phyloP scores from a whole-genome alignment of 1,140 invertebrate species.

The Cyclina sinensis region DNA sequence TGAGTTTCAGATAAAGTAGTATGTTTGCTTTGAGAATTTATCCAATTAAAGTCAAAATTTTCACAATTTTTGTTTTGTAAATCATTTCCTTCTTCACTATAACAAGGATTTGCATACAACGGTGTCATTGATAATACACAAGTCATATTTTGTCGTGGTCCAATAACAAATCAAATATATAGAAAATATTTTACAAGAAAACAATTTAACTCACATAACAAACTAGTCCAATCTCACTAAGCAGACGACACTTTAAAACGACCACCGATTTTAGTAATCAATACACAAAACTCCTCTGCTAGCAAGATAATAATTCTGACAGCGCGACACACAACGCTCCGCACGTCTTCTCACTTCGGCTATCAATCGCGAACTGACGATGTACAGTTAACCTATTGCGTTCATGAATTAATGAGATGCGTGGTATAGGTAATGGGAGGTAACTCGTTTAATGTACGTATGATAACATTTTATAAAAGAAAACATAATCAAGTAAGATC shows the following conservation, averaged over 20 bases:
- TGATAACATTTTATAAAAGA: too few species aligned
- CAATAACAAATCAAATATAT: neutral
- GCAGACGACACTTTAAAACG: neutral
- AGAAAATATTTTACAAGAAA: neutral
- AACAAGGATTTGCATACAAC: constrained; percentile 8
- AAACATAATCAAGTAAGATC: too few species aligned
- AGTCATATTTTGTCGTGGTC: neutral
- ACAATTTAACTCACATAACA: constrained; percentile 13
- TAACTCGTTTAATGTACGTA: constrained; percentile 7
- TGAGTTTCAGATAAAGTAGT: neutral
- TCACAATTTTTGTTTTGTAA: constrained; percentile 21
- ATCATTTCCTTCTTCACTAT: neutral
- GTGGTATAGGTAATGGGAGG: neutral
- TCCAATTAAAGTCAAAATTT: constrained; percentile 31
- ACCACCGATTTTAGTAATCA: neutral
- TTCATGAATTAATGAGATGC: constrained; percentile 16
- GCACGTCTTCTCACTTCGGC: constrained; percentile 1
- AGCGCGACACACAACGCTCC: neutral
- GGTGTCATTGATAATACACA: constrained; percentile 7
- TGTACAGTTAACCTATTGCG: neutral
- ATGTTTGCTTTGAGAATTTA: neutral
- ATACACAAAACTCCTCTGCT: neutral
- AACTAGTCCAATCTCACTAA: neutral
- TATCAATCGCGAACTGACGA: constrained; percentile 28
- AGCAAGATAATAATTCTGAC: neutral